Evolutionary conservation across 2,888 invertebrate genomes (phyloP).

Genomic region (Meandrusa payeni): DNA sequence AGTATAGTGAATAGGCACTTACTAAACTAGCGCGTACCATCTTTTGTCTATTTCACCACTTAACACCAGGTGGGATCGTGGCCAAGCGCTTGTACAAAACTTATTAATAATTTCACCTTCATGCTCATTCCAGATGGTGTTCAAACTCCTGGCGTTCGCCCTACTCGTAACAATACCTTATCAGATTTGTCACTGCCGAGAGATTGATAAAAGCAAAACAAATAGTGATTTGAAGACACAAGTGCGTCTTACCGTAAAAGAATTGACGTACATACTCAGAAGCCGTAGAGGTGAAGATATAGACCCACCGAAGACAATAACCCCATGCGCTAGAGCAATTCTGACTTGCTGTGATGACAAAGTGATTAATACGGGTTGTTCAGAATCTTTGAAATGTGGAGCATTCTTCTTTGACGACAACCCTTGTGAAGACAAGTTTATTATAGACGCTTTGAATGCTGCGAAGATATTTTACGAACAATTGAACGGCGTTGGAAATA

Average conservation of each 20-base stretch:
- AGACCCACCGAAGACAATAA: conserved; percentile 49
- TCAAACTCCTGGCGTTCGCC: conserved; percentile 31
- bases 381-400: conserved; percentile 86
- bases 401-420: conserved; percentile 88
- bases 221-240: conserved; percentile 45
- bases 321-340: conserved; percentile 88
- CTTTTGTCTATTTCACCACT: too few species aligned
- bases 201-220: conserved; percentile 31
- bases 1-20: too few species aligned
- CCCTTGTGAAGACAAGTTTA: conserved; percentile 84
- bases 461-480: conserved; percentile 63
- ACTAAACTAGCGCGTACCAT: too few species aligned
- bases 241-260: conserved; percentile 48
- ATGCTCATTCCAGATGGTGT: conserved; percentile 16
- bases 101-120: not conserved
- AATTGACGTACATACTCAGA: conserved; percentile 52
- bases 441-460: conserved; percentile 78
- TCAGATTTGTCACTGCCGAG: conserved; percentile 30
- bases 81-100: too few species aligned
- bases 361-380: conserved; percentile 81
- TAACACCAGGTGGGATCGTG: too few species aligned
- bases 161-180: conserved; percentile 34
- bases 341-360: conserved; percentile 84
- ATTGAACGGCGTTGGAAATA: conserved; percentile 34
- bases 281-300: conserved; percentile 40